Conservation (phyloP, 2,797 vertebrate species). For the Phoeniculus purpureus region DNA sequence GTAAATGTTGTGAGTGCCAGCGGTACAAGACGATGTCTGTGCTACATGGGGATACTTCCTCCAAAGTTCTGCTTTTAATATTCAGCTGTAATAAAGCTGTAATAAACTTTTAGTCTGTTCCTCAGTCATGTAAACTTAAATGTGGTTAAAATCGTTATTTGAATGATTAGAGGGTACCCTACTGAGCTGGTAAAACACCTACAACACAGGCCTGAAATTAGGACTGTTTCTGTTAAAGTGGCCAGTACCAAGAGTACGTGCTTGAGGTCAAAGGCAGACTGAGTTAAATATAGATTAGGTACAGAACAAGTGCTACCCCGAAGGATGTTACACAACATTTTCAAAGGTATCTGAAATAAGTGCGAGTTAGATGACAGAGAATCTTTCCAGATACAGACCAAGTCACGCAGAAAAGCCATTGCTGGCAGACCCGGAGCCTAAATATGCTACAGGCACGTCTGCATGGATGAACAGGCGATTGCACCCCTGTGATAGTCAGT, state of each 20-base stretch:
- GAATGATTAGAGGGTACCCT: background rate
- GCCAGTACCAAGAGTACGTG: background rate
- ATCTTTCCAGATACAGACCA: background rate
- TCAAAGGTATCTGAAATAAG: background rate
- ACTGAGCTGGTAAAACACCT: background rate
- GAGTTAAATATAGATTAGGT: background rate
- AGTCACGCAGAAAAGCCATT: background rate
- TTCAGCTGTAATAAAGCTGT: background rate
- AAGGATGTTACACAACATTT: background rate
- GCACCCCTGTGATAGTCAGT: background rate
- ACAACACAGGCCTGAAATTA: background rate
- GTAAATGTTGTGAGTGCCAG: background rate
- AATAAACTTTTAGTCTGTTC: background rate
- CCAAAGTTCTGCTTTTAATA: background rate
- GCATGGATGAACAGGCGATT: constrained; percentile 1
- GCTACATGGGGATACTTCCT: background rate
- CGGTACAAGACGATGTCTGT: background rate
- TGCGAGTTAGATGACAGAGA: background rate
- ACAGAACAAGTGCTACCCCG: background rate
- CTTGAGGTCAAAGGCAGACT: background rate
- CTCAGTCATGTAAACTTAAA: background rate
- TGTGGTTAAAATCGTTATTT: background rate
- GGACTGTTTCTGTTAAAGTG: background rate
- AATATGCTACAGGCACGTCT: background rate
- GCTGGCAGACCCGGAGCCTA: background rate